Evolutionary conservation across 2,113 vertebrate genomes (phyloP), one percentile per base, ranked within the genome.

Genomic region (Malaclemys terrapin): DNA sequence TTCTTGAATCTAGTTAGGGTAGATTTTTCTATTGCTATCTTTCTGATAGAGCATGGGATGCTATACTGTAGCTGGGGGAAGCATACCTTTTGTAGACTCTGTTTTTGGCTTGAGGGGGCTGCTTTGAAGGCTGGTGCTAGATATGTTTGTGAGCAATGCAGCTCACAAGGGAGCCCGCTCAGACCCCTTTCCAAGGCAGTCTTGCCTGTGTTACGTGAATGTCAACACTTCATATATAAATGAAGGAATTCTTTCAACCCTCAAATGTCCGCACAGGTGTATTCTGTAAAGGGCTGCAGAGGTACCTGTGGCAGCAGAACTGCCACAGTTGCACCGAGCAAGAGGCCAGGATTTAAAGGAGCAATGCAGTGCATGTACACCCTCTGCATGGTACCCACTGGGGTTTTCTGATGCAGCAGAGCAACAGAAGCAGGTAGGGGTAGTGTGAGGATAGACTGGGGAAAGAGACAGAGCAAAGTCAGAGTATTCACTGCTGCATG

Each of bases 71-170:
- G 49, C 78, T 54, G 76, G 76, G 14, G 24, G 54, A 82, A 75
- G 42, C 0, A 2, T 45, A 29, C 5, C 17, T 88, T 94, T 88
- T 95, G 79, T 97, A 95, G 82, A 80, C 45, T 57, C 85, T 91
- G 25, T 49, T 95, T 96, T 81, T 88, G 91, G 80, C 82, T 93
- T 95, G 88, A 94, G 92, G 91, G 93, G 16, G 5, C 94, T 97
- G 19, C 92, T 95, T 96, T 96, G 96, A 94, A 96, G 87, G 56
- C 17, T 54, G 89, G 38, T 59, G 82, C 47, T 89, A 84, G 83
- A 62, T 93, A 76, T 0, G 0, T 27, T 19, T 90, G 24, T 54
- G 80, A 95, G 84, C 38, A 38, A 38, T 38, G 38, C 38, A 38
- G 38, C 38, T 38, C 38, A 38, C 38, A 38, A 38, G 38, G 38